Evolutionary conservation across 2,113 vertebrate genomes (phyloP).

Genomic region (Salvator merianae): DNA sequence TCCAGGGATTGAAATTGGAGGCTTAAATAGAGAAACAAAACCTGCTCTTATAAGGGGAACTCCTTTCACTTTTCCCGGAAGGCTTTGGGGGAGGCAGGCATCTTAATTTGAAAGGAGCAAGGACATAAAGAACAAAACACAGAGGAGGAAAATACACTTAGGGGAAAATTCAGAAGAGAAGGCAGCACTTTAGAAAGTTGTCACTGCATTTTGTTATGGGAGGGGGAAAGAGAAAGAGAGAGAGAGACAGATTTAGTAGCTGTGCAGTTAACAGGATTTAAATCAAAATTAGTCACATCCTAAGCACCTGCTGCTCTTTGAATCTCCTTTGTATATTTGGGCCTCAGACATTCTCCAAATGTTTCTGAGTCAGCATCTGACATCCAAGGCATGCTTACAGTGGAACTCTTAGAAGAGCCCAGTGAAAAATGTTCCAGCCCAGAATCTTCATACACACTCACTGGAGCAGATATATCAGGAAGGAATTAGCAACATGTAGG

Average conservation of each 20-base stretch:
- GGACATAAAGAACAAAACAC: background rate
- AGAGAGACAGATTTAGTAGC: conserved; percentile 25
- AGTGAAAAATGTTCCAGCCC: no score
- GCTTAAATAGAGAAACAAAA: background rate
- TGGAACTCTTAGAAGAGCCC: no score
- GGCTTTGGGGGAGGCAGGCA: background rate
- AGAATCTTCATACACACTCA: no score
- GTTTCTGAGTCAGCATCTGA: background rate
- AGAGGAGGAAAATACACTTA: background rate
- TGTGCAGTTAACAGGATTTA: background rate
- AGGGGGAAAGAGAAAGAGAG: no score
- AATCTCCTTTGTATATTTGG: background rate
- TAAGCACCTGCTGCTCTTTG: background rate
- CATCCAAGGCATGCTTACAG: background rate
- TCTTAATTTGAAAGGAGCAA: background rate
- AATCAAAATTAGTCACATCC: background rate
- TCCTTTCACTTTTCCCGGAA: background rate
- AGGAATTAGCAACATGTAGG: no score
- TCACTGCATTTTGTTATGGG: background rate
- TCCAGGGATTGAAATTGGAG: background rate
- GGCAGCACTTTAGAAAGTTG: background rate
- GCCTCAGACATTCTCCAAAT: background rate
- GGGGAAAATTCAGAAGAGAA: no score
- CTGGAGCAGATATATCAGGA: no score
- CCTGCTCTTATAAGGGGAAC: background rate